Evolutionary conservation across 2,888 invertebrate species (phyloP).

Genomic region (Acanthopleura granulata): DNA sequence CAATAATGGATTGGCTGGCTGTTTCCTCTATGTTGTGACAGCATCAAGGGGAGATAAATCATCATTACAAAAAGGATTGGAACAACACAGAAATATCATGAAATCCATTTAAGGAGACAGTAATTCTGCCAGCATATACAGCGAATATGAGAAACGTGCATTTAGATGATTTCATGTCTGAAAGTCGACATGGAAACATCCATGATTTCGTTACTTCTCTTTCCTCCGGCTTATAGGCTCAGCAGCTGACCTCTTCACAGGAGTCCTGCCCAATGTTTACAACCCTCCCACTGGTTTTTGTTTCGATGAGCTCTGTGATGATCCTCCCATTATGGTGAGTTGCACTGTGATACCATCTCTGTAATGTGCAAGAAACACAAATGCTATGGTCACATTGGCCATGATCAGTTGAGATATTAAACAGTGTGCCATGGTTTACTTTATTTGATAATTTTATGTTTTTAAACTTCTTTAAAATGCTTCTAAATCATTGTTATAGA

Average conservation of each 20-base stretch:
- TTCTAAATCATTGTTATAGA: too few species aligned
- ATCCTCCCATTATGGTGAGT: constrained; percentile 79
- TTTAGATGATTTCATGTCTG: too few species aligned
- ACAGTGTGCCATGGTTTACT: neutral
- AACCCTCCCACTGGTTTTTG: constrained; percentile 87
- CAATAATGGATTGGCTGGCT: too few species aligned
- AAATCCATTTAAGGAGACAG: too few species aligned
- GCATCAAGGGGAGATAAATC: too few species aligned
- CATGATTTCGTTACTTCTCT: neutral
- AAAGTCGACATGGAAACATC: too few species aligned
- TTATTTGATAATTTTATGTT: neutral
- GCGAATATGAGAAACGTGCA: too few species aligned
- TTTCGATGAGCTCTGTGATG: constrained; percentile 86
- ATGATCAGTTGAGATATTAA: neutral
- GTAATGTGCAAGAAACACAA: too few species aligned
- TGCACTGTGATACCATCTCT: neutral
- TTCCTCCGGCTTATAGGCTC: constrained; percentile 42
- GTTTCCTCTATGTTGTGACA: too few species aligned
- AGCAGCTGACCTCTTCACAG: constrained; percentile 79
- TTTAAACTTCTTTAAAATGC: neutral
- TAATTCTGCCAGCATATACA: too few species aligned
- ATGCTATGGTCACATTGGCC: too few species aligned
- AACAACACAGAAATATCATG: neutral
- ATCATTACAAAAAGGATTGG: too few species aligned
- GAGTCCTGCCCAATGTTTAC: constrained; percentile 74